phyloP scores from a whole-genome alignment of 2,888 invertebrate genomes.

The Zygaena filipendulae region DNA sequence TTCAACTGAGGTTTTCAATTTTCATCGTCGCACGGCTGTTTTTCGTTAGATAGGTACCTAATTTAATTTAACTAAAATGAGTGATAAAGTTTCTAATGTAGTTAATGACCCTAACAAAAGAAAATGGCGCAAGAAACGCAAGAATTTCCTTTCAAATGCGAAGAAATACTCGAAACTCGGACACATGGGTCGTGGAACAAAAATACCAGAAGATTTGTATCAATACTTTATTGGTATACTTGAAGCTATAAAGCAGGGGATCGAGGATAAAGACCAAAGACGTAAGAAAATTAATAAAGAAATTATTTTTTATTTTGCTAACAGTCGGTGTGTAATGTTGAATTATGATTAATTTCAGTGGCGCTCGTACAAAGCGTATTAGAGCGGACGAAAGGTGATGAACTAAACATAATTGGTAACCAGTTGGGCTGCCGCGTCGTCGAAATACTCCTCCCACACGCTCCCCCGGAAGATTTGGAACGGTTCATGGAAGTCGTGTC shows the following conservation, averaged over 20 bases:
- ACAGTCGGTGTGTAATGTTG: no score
- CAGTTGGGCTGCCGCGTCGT: slow-evolving; percentile 83
- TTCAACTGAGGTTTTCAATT: no score
- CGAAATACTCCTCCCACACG: slow-evolving; percentile 78
- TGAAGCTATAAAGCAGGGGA: slow-evolving; percentile 75
- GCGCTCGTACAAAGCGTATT: slow-evolving; percentile 81
- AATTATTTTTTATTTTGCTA: no score
- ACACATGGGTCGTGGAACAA: slow-evolving; percentile 75
- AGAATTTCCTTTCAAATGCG: slow-evolving; percentile 75
- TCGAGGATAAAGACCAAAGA: slow-evolving; percentile 77
- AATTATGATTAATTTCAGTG: slow-evolving; percentile 57
- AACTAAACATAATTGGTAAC: slow-evolving; percentile 79
- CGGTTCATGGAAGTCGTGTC: slow-evolving; percentile 72
- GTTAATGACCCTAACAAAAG: slow-evolving; percentile 33
- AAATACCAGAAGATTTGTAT: slow-evolving; percentile 78
- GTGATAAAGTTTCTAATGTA: slow-evolving; percentile 25
- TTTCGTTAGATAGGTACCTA: no score
- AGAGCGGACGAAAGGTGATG: slow-evolving; percentile 75
- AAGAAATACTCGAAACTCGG: slow-evolving; percentile 82
- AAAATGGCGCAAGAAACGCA: slow-evolving; percentile 71
- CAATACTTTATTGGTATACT: slow-evolving; percentile 81
- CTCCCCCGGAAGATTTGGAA: slow-evolving; percentile 71
- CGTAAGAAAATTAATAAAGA: slow-evolving; percentile 66
- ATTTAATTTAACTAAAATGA: slow-evolving; percentile 25
- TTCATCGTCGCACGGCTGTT: no score